Evolutionary conservation across 2,888 invertebrate genomes (phyloP).

Genomic region (Mesodorylaimus sp.): DNA sequence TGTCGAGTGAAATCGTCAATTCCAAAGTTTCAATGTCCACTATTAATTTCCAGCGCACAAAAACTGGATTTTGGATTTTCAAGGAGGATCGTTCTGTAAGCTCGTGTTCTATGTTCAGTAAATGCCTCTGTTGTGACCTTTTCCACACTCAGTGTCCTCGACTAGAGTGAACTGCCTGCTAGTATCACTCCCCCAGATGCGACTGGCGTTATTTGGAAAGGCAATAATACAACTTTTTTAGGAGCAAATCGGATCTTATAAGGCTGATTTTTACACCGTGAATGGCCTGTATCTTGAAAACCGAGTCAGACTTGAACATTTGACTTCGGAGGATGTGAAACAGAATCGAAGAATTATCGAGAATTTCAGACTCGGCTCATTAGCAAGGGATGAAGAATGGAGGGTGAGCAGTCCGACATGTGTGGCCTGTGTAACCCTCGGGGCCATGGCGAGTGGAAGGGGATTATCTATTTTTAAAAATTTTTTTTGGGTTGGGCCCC

Average conservation of each 20-base stretch:
- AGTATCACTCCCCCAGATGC: no score
- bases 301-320: conserved; percentile 63
- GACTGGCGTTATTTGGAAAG: no score
- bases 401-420: no score
- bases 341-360: conserved; percentile 83
- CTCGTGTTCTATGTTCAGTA: no score
- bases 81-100: conserved; percentile 63
- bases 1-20: conserved; percentile 90
- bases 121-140: no score
- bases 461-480: no score
- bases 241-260: conserved; percentile 80
- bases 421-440: no score
- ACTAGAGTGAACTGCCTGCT: no score
- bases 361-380: conserved; percentile 68
- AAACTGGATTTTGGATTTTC: conserved; percentile 90
- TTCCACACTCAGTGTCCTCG: no score
- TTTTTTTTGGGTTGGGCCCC: no score
- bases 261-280: conserved; percentile 66
- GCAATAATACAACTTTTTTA: no score
- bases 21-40: conserved; percentile 95
- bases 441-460: no score
- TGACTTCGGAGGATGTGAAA: conserved; percentile 82
- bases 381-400: conserved; percentile 36
- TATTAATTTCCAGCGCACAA: conserved; percentile 74
- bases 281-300: conserved; percentile 79